phyloP scores from a whole-genome alignment of 2,113 vertebrate genomes.

The Apodemus speciosus region DNA sequence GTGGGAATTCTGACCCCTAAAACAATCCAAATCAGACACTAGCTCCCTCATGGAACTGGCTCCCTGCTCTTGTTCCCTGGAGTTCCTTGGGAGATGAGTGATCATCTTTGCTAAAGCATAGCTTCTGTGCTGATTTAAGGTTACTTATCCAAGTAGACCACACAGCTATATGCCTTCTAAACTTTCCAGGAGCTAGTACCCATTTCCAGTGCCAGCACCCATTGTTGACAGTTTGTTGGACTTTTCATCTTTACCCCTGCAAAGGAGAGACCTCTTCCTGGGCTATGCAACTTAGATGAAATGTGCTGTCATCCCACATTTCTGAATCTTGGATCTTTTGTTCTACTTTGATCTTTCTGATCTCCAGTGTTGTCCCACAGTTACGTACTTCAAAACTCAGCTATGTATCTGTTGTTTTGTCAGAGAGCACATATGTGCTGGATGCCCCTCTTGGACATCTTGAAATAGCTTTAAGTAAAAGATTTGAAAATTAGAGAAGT shows the following conservation, averaged over 20 bases:
- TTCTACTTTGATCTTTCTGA: not conserved
- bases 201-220: not conserved
- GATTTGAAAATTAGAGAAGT: constrained; percentile 13
- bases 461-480: not conserved
- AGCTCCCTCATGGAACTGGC: not conserved
- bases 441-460: no score
- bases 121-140: not conserved
- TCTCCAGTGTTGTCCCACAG: not conserved
- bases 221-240: not conserved
- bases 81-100: not conserved
- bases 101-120: not conserved
- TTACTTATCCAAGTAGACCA: not conserved
- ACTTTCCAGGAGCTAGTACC: not conserved
- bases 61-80: no score
- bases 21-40: not conserved
- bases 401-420: not conserved
- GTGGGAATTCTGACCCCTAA: not conserved
- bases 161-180: not conserved
- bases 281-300: not conserved
- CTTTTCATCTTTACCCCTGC: not conserved
- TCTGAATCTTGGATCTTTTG: not conserved
- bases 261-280: not conserved
- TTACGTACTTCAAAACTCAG: not conserved
- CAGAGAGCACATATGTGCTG: not conserved
- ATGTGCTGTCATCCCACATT: not conserved